Evolutionary conservation across 2,797 vertebrate genomes (phyloP), one percentile per base, ranked within the genome.

Genomic region (Ibycter americanus): DNA sequence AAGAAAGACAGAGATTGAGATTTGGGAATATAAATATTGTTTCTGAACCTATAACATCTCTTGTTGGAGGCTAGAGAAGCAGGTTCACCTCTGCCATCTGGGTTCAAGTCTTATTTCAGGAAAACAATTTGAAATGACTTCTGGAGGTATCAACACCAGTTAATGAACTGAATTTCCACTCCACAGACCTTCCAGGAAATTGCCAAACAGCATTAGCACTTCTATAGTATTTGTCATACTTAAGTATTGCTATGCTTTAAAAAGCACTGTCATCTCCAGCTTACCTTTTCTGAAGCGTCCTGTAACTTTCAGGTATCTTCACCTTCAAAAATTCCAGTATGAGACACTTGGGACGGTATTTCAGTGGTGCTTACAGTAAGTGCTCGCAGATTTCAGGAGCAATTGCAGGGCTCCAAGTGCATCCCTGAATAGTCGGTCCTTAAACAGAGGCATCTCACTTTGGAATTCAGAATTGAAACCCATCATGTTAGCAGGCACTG

Each of bases 51-150:
- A 40, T 85, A 80, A 71, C 83, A 58, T 42, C 87, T 72, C 85
- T 63, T 46, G 58, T 49, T 70, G 79, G 66, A 91, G 87, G 85
- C 89, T 83, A 68, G 94, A 5, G 5, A 77, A 73, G 76, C 80
- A 93, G 87, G 54, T 7, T 93, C 95, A 91, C 96, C 94, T 94
- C 89, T 96, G 95, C 87, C 89, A 86, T 55, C 76, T 23, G 65
- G 58, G 93, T 86, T 88, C 87, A 90, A 90, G 58, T 26, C 63
- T 96, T 61, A 56, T 86, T 96, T 88, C 91, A 95, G 66, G 66
- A 76, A 79, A 93, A 83, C 87, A 81, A 79, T 86, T 93, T 89
- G 87, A 93, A 55, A 89, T 87, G 59, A 47, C 84, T 97, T 79
- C 58, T 96, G 62, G 90, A 94, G 83, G 59, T 5, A 78, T 40